Evolutionary conservation across 1,140 invertebrate species (phyloP).

Genomic region (Himalopsyche phryganea): DNA sequence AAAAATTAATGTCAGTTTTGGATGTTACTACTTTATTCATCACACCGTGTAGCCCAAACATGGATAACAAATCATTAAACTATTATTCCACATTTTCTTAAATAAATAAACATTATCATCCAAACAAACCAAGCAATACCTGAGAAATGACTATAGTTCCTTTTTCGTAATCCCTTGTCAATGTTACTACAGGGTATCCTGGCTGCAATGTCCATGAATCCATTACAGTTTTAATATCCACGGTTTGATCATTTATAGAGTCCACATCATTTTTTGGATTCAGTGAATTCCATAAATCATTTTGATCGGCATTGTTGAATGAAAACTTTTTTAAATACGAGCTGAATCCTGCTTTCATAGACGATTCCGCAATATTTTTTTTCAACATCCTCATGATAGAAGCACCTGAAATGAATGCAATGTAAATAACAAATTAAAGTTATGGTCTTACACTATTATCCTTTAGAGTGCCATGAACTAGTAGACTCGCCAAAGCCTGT

Average conservation of each 20-base stretch:
- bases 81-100: too few relatives aligned
- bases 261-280: constrained; percentile 44
- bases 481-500: too few relatives aligned
- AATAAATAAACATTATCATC: too few relatives aligned
- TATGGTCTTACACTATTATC: too few relatives aligned
- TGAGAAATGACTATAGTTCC: constrained; percentile 43
- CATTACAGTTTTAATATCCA: constrained; percentile 61
- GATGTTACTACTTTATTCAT: too few relatives aligned
- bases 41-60: too few relatives aligned
- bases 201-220: constrained; percentile 69
- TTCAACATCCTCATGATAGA: constrained; percentile 72
- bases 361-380: constrained; percentile 60
- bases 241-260: constrained; percentile 43
- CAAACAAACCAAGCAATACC: too few relatives aligned
- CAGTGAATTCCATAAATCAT: constrained; percentile 62
- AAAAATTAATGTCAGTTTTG: too few relatives aligned
- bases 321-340: constrained; percentile 50
- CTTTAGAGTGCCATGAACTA: too few relatives aligned
- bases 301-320: constrained; percentile 58
- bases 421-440: too few relatives aligned
- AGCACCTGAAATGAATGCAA: constrained; percentile 57
- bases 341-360: constrained; percentile 60
- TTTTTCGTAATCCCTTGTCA: constrained; percentile 42
- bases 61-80: too few relatives aligned
- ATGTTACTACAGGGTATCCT: constrained; percentile 70